Conservation (phyloP, 2,113 vertebrate genomes). For the Chloropsis cyanopogon region DNA sequence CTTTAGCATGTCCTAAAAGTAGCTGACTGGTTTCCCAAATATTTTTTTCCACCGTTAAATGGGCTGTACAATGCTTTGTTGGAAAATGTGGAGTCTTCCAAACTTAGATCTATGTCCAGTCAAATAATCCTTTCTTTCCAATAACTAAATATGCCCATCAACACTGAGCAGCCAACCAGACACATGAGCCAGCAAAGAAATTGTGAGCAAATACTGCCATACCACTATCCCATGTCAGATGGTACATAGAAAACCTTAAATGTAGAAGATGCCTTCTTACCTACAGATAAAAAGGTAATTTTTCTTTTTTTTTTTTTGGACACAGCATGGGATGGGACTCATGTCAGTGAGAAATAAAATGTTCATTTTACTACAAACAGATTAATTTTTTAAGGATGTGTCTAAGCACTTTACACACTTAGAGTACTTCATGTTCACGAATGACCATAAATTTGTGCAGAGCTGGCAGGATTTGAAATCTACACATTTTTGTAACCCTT, state of each 20-base stretch:
- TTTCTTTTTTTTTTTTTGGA: background rate
- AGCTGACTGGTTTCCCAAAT: background rate
- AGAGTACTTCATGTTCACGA: background rate
- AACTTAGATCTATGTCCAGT: background rate
- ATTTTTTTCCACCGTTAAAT: background rate
- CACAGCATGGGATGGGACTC: background rate
- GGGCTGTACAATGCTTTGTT: background rate
- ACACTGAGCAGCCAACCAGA: background rate
- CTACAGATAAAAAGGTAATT: background rate
- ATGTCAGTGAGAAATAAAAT: background rate
- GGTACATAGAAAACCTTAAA: background rate
- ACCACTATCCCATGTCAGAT: background rate
- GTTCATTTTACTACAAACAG: background rate
- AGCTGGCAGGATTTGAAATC: background rate
- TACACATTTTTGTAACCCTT: background rate
- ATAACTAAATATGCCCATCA: background rate
- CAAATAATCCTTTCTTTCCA: background rate
- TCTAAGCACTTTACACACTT: background rate
- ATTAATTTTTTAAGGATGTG: background rate
- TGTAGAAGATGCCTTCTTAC: background rate
- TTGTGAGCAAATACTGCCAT: background rate
- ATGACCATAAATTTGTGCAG: background rate
- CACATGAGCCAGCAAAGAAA: background rate
- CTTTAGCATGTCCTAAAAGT: background rate
- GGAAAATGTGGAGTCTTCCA: background rate